Conservation (phyloP, 2,113 vertebrate genomes). For the Tachuris rubrigastra region DNA sequence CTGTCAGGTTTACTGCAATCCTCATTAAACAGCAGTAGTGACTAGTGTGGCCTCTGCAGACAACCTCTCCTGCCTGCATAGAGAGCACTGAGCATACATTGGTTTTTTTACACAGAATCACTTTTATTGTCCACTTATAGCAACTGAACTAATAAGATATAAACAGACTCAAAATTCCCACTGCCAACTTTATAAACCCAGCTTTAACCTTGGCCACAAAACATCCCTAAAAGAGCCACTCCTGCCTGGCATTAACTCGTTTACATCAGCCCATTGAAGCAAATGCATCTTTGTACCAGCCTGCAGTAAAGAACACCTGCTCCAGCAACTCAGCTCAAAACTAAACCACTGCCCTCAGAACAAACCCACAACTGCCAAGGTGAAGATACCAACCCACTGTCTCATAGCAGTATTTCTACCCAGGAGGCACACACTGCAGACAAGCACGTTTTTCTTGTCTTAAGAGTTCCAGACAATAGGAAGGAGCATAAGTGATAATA, state of each 20-base stretch:
- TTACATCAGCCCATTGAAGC: not conserved
- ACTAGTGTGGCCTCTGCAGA: not conserved
- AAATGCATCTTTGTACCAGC: not conserved
- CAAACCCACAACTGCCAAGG: not conserved
- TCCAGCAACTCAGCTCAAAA: not conserved
- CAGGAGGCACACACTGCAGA: not conserved
- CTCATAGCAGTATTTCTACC: not conserved
- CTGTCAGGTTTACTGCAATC: not conserved
- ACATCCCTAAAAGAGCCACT: not conserved
- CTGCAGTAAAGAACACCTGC: not conserved
- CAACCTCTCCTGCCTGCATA: not conserved
- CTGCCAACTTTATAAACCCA: not conserved
- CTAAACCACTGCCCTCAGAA: not conserved
- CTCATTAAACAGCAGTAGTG: not conserved
- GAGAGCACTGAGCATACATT: not conserved
- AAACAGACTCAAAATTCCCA: not conserved
- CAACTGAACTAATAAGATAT: not conserved
- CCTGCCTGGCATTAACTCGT: not conserved
- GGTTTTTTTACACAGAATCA: not conserved
- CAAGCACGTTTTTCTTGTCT: not conserved
- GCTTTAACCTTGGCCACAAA: not conserved
- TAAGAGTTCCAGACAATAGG: not conserved
- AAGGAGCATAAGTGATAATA: not conserved
- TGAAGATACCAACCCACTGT: not conserved
- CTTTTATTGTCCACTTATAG: not conserved